A percentile compares a stretch with the other conserved stretches of the same genome.
Conservation (phyloP, 1,140 invertebrate species). For the Anadara kagoshimensis region DNA sequence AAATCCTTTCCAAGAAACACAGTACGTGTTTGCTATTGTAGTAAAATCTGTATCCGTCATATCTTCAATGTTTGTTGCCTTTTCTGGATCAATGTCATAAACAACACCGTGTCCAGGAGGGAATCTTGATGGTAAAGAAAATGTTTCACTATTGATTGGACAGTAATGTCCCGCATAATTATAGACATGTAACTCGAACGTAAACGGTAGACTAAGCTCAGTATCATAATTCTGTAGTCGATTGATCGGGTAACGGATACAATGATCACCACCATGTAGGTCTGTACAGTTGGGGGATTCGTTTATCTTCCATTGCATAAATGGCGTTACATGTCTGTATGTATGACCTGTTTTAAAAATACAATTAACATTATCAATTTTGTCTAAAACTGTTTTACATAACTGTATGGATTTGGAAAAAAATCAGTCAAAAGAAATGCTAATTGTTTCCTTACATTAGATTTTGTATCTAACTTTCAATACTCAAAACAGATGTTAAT, state of each 20-base stretch:
- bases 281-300: too few relatives aligned
- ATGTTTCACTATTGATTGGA: conserved; percentile 18
- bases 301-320: background rate
- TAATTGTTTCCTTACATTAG: background rate
- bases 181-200: conserved; percentile 31
- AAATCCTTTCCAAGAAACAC: conserved; percentile 41
- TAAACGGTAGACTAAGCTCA: conserved; percentile 10
- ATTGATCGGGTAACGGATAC: conserved; percentile 25
- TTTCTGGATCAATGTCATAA: conserved; percentile 13
- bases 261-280: background rate
- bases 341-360: background rate
- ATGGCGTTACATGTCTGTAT: conserved; percentile 4
- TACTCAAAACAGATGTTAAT: background rate
- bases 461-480: background rate
- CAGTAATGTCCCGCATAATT: conserved; percentile 40
- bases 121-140: conserved; percentile 33
- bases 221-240: conserved; percentile 17
- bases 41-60: conserved; percentile 31
- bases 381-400: background rate
- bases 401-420: background rate
- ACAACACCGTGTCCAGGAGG: conserved; percentile 35
- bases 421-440: background rate
- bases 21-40: conserved; percentile 3
- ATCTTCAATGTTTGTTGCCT: too few relatives aligned
- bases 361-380: background rate